phyloP scores from a whole-genome alignment of 2,113 vertebrate species.

The Colossoma macropomum region DNA sequence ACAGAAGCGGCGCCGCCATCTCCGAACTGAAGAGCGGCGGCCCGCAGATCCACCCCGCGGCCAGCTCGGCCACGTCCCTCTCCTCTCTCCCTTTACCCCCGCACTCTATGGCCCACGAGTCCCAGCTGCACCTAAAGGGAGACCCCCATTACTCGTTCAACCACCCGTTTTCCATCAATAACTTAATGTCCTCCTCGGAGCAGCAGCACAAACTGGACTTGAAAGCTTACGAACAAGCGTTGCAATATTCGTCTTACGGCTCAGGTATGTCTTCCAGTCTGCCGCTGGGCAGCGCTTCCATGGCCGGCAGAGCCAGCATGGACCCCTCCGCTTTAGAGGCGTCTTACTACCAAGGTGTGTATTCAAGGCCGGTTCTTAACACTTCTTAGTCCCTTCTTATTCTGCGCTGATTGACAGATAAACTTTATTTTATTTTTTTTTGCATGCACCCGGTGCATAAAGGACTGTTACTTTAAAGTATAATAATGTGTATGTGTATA shows the following conservation, averaged over 20 bases:
- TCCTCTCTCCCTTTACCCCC: slow-evolving; percentile 84
- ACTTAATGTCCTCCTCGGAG: slow-evolving; percentile 97
- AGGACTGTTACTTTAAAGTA: slow-evolving; percentile 88
- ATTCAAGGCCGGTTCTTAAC: slow-evolving; percentile 96
- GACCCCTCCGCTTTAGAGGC: slow-evolving; percentile 92
- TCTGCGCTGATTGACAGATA: slow-evolving; percentile 60
- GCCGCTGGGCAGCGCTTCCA: slow-evolving; percentile 79
- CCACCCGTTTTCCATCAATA: slow-evolving; percentile 99
- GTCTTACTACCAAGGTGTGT: slow-evolving; percentile 98
- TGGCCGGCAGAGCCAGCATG: slow-evolving; percentile 85
- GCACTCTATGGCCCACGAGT: slow-evolving; percentile 86
- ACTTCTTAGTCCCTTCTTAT: slow-evolving; percentile 84
- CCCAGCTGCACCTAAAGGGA: slow-evolving; percentile 92
- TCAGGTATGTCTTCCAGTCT: slow-evolving; percentile 81
- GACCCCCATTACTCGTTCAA: slow-evolving; percentile 98
- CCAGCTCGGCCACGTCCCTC: slow-evolving; percentile 79
- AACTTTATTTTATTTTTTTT: slow-evolving; percentile 62
- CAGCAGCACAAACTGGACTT: slow-evolving; percentile 99
- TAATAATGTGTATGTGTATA: slow-evolving; percentile 72
- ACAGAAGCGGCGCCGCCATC: slow-evolving; percentile 70
- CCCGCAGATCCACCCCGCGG: slow-evolving; percentile 75
- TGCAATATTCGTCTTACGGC: slow-evolving; percentile 90
- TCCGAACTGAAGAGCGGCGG: slow-evolving; percentile 85
- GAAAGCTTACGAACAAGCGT: slow-evolving; percentile 95
- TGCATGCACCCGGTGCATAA: slow-evolving; percentile 75